Evolutionary conservation across 2,113 vertebrate species (phyloP).

Genomic region (Struthio camelus): DNA sequence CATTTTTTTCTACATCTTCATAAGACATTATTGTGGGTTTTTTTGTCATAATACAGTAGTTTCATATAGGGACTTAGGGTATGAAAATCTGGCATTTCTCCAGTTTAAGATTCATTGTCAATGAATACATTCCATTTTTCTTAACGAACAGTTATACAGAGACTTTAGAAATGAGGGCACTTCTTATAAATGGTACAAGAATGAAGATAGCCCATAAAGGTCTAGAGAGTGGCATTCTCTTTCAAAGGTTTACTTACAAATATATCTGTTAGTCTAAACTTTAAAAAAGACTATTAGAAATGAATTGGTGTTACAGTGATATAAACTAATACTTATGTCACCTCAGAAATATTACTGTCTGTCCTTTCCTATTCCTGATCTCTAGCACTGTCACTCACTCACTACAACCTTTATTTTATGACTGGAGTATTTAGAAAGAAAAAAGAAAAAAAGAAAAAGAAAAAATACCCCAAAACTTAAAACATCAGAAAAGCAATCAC

Average conservation of each 20-base stretch:
- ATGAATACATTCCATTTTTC: background rate
- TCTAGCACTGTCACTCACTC: background rate
- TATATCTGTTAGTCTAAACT: background rate
- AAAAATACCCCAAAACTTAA: background rate
- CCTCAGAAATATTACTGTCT: slow-evolving; percentile 3
- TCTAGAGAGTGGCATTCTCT: background rate
- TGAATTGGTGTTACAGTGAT: background rate
- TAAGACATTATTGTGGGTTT: background rate
- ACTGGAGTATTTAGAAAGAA: background rate
- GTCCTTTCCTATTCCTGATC: slow-evolving; percentile 7
- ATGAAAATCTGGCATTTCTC: background rate
- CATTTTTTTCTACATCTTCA: background rate
- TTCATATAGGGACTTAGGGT: background rate
- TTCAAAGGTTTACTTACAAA: background rate
- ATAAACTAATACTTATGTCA: slow-evolving; percentile 15
- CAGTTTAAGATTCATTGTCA: background rate
- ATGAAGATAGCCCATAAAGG: background rate
- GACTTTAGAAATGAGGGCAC: background rate
- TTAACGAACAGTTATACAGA: background rate
- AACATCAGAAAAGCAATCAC: background rate
- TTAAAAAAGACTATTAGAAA: slow-evolving; percentile 11
- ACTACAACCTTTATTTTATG: background rate
- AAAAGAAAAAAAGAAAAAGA: background rate
- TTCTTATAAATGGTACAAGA: background rate
- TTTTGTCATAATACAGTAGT: background rate